Evolutionary conservation across 2,113 vertebrate species (phyloP), one percentile per base, ranked within the genome.

Genomic region (Brachyhypopomus gauderio): DNA sequence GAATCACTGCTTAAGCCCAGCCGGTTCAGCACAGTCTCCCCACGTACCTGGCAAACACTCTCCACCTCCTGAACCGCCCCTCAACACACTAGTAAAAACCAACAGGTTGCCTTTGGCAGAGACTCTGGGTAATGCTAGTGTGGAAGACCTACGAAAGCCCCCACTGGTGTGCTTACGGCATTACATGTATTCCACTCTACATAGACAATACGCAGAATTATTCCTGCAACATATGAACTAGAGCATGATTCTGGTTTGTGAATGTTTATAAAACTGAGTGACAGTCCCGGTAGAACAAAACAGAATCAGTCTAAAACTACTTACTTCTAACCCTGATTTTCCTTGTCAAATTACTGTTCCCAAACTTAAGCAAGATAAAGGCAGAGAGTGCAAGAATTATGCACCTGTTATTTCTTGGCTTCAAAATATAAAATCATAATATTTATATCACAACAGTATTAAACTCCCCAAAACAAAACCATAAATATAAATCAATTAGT

Each of bases 401-500:
- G 83, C 90, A 92, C 85, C 83, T 67, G 90, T 92, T 93, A 92
- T 90, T 90, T 80, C 80, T 90, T 91, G 90, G 88, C 88, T 88
- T 91, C 81, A 85, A 88, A 64, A 88, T 85, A 92, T 89, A 92
- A 93, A 92, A 92, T 92, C 88, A 79, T 84, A 92, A 89, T 91
- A 87, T 92, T 91, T 80, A 88, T 91, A 91, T 86, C 89, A 86
- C 84, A 89, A 89, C 84, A 87, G 79, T 91, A 93, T 93, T 92
- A 93, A 91, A 90, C 84, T 83, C 62, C 86, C 59, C 80, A 89
- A 93, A 88, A 91, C 89, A 89, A 45, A 45, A 45, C 41, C 91
- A 93, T 88, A 90, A 92, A 92, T 90, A 93, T 91, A 94, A 93
- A 93, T 91, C 84, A 86, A 90, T 93, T 92, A 92, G 88, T 89